Conservation (phyloP, 2,113 vertebrate genomes). For the Cephalopterus ornatus region DNA sequence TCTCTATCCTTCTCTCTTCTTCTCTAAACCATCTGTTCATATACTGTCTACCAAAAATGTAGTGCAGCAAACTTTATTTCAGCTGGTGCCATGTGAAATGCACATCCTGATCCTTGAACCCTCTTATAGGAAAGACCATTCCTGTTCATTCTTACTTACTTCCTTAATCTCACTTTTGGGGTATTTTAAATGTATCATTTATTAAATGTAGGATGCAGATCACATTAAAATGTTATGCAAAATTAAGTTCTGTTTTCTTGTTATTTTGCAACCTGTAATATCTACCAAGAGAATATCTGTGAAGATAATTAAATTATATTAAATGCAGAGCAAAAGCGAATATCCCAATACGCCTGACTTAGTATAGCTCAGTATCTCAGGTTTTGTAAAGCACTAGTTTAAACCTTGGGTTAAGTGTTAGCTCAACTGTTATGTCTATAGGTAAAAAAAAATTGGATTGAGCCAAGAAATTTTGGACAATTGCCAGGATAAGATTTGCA, state of each 20-base stretch:
- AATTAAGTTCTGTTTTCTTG: not conserved
- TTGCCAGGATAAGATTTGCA: not conserved
- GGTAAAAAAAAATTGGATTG: not conserved
- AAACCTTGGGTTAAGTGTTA: not conserved
- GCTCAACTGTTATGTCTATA: not conserved
- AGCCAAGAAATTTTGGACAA: not conserved
- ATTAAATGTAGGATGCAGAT: not conserved
- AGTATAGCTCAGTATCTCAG: not conserved
- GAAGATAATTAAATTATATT: not conserved
- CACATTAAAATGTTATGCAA: not conserved
- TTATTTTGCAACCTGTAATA: not conserved
- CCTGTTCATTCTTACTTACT: not conserved
- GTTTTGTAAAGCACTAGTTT: not conserved
- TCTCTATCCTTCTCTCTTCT: not conserved
- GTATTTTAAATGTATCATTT: not conserved
- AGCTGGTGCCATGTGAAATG: not conserved
- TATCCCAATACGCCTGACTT: not conserved
- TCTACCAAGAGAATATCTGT: not conserved
- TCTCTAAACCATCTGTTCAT: not conserved
- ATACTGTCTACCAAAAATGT: not conserved
- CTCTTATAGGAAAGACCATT: not conserved
- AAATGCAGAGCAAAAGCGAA: not conserved
- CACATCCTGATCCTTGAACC: not conserved
- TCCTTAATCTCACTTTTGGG: not conserved
- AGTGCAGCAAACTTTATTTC: not conserved